Evolutionary conservation across 1,140 invertebrate species (phyloP).

Genomic region (Bombus superbus): DNA sequence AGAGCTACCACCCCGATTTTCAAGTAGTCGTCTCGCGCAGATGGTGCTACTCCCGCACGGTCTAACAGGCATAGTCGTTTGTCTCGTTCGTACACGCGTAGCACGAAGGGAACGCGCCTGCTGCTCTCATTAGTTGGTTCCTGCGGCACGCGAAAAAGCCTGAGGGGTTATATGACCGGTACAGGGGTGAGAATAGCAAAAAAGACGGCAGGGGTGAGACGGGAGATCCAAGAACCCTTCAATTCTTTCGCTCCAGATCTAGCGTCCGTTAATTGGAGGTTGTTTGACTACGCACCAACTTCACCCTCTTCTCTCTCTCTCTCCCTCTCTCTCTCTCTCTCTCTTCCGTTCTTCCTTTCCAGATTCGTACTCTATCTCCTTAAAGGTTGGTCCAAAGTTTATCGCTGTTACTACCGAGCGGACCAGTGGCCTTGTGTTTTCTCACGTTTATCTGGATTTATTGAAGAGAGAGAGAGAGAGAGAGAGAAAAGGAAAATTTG

Average conservation of each 20-base stretch:
- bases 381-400: neutral
- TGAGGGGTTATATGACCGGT: slow-evolving; percentile 37
- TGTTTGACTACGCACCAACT: slow-evolving; percentile 68
- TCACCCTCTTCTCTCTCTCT: slow-evolving; percentile 3
- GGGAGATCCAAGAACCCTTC: slow-evolving; percentile 73
- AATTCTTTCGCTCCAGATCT: slow-evolving; percentile 80
- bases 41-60: slow-evolving; percentile 54
- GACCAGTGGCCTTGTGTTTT: no score
- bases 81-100: slow-evolving; percentile 47
- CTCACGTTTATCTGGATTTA: no score
- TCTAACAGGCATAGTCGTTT: slow-evolving; percentile 35
- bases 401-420: neutral
- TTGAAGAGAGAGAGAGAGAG: no score
- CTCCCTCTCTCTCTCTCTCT: neutral
- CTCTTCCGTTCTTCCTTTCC: neutral
- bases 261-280: slow-evolving; percentile 80
- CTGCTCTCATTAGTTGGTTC: slow-evolving; percentile 73
- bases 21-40: slow-evolving; percentile 54
- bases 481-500: neutral
- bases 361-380: neutral
- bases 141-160: slow-evolving; percentile 58
- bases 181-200: slow-evolving; percentile 43
- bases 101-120: slow-evolving; percentile 39
- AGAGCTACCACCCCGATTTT: slow-evolving; percentile 39
- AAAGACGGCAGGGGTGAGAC: slow-evolving; percentile 51